Evolutionary conservation across 2,888 invertebrate genomes (phyloP).

Genomic region (Drosophila mimica): DNA sequence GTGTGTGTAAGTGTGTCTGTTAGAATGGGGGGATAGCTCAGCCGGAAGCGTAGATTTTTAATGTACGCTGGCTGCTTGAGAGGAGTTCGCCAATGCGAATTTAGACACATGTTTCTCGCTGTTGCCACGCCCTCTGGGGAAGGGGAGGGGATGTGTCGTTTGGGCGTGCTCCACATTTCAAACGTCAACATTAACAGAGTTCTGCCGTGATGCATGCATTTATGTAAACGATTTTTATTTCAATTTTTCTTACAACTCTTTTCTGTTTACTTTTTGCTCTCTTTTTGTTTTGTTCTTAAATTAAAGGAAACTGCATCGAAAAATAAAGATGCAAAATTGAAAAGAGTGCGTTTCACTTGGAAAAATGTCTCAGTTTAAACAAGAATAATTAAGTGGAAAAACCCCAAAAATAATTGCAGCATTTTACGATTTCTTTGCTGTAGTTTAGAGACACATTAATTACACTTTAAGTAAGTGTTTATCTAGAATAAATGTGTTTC

Average conservation of each 20-base stretch:
- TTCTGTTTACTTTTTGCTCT: background rate
- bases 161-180: conserved; percentile 64
- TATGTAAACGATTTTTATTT: conserved; percentile 46
- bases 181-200: conserved; percentile 49
- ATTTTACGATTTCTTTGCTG: background rate
- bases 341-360: background rate
- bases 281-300: conserved; percentile 32
- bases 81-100: conserved; percentile 47
- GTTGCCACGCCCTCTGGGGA: conserved; percentile 6
- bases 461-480: background rate
- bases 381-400: background rate
- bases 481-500: background rate
- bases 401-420: background rate
- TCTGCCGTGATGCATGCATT: conserved; percentile 41
- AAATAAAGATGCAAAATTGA: background rate
- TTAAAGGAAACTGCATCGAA: conserved; percentile 45
- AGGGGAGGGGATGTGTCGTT: background rate
- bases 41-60: conserved; percentile 78
- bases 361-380: background rate
- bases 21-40: conserved; percentile 1
- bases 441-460: too few species aligned
- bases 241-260: conserved; percentile 13
- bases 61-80: conserved; percentile 56
- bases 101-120: conserved; percentile 74
- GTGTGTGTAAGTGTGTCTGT: background rate